Base-by-base conservation (phyloP, 2,113 vertebrate genomes). In the Brachyhypopomus gauderio region DNA sequence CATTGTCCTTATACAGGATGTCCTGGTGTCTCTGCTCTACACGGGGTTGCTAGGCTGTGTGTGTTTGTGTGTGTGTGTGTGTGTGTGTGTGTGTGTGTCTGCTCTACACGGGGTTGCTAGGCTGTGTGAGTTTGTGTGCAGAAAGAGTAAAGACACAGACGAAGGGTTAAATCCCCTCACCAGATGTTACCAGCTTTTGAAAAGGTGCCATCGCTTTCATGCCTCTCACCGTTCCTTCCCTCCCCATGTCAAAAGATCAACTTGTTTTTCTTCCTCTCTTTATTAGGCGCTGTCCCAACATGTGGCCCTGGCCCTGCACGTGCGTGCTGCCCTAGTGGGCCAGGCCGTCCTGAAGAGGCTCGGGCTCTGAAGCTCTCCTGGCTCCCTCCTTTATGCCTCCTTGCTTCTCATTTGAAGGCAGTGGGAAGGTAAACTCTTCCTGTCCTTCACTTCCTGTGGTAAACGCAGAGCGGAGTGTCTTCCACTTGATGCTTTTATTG, bases 401-500 rank as follows among this genome's bases (percentile, higher is more conserved):
- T 67, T 41, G 36, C 72, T 52, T 89, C 73, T 83, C 84, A 87
- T 87, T 92, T 90, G 91, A 88, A 91, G 86, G 83, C 79, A 89
- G 86, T 92, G 89, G 90, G 90, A 93, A 92, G 90, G 88, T 89
- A 93, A 94, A 94, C 88, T 91, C 86, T 78, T 85, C 86, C 70
- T 88, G 87, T 89, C 87, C 90, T 89, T 86, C 69, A 80, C 77
- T 91, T 90, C 87, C 91, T 81, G 89, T 89, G 88, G 88, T 89
- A 90, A 93, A 90, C 85, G 87, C 88, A 86, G 89, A 91, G 85
- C 88, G 84, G 88, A 92, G 88, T 90, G 88, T 87, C 86, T 89
- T 87, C 87, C 91, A 91, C 91, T 93, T 69, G 64, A 62, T 90
- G 88, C 84, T 91, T 94, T 91, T 92, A 92, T 92, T 91, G 90